A percentile compares a stretch with the other conserved stretches of the same genome.
phyloP scores from a whole-genome alignment of 2,888 invertebrate genomes.

The Conistra vaccinii region DNA sequence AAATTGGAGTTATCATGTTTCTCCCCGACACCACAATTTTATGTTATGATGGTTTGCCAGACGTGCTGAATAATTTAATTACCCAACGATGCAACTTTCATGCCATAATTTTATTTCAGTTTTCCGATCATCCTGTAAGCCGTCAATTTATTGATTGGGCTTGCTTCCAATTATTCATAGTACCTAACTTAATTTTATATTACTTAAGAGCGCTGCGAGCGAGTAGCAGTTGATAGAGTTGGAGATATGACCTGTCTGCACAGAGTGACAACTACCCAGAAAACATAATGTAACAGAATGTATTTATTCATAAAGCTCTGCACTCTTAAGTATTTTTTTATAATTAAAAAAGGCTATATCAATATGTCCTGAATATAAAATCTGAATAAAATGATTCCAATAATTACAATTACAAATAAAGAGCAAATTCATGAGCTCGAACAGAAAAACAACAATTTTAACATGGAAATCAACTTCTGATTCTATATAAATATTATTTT shows the following conservation, averaged over 20 bases:
- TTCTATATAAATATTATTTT: constrained; percentile 36
- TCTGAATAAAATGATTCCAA: neutral
- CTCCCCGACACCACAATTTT: too few relatives aligned
- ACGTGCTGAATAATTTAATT: neutral
- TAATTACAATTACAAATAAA: neutral
- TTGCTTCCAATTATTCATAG: neutral
- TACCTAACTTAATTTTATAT: neutral
- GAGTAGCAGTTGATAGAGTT: too few relatives aligned
- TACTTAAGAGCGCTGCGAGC: neutral
- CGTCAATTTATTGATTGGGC: too few relatives aligned
- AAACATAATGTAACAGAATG: neutral
- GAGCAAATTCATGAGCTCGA: neutral
- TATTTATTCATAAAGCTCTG: neutral
- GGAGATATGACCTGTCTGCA: neutral
- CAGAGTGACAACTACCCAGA: neutral
- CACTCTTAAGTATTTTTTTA: neutral
- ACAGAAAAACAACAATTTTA: neutral
- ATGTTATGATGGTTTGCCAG: neutral
- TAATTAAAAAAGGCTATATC: neutral
- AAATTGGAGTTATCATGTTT: too few relatives aligned
- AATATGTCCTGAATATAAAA: neutral
- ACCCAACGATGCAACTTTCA: neutral
- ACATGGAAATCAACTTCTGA: constrained; percentile 11
- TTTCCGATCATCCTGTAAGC: neutral
- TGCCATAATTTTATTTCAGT: neutral